Evolutionary conservation across 1,140 invertebrate species (phyloP).

Genomic region (Penaeus indicus): DNA sequence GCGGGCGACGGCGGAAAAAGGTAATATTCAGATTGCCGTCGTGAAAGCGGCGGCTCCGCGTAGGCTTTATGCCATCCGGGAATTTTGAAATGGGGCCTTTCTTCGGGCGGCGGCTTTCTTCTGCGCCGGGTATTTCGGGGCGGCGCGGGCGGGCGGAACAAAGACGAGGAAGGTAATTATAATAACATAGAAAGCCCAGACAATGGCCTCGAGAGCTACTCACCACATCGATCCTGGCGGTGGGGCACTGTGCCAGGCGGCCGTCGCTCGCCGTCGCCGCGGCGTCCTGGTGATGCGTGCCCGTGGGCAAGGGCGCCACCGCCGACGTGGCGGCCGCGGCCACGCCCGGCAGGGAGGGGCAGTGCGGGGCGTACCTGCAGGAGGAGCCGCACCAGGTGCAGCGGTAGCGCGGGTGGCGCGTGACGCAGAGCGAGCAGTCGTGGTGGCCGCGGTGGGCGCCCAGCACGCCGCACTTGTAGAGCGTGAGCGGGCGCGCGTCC

Average conservation of each 20-base stretch:
- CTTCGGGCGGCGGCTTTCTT: too few species aligned
- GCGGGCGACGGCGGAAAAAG: too few species aligned
- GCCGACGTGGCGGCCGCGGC: constrained; percentile 82
- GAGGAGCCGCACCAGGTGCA: constrained; percentile 93
- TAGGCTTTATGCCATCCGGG: too few species aligned
- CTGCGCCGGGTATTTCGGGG: too few species aligned
- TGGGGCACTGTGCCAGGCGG: constrained; percentile 69
- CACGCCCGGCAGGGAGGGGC: constrained; percentile 78
- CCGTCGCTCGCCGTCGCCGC: constrained; percentile 78
- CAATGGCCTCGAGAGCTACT: too few species aligned
- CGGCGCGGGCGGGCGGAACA: too few species aligned
- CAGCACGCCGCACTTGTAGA: constrained; percentile 95
- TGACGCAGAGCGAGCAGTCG: constrained; percentile 94
- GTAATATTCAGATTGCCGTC: too few species aligned
- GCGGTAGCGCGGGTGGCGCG: constrained; percentile 83
- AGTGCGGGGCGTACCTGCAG: constrained; percentile 88
- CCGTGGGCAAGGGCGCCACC: constrained; percentile 76
- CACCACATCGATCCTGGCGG: too few species aligned
- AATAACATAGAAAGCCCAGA: too few species aligned
- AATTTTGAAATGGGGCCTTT: too few species aligned
- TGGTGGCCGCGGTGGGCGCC: constrained; percentile 91
- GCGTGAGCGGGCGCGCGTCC: constrained; percentile 87
- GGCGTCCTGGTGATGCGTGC: constrained; percentile 70
- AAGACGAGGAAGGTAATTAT: too few species aligned
- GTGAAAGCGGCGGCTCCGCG: too few species aligned